A percentile compares a stretch with the other conserved stretches of the same genome.
These are phyloP conservation scores for Amphiprion clarkii DNA, from an alignment of 2,797 vertebrate genomes.

Conservation along the genomic window DNA sequence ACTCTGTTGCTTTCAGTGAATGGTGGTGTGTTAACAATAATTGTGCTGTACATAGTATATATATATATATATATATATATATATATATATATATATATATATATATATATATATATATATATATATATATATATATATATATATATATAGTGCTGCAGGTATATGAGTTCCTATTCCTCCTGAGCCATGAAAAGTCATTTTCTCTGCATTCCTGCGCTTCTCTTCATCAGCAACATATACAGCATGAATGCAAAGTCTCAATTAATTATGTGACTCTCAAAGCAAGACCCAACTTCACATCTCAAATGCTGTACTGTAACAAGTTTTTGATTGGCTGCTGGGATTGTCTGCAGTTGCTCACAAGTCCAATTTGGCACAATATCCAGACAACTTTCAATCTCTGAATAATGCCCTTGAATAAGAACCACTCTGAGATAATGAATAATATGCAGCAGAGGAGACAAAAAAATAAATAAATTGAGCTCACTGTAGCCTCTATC, in stretches of 20 bases:
- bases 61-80: no score
- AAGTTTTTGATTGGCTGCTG: constrained; percentile 35
- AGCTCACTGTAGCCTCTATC: constrained; percentile 32
- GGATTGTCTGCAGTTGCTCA: constrained; percentile 29
- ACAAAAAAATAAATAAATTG: constrained; percentile 46
- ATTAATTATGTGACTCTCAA: constrained; percentile 46
- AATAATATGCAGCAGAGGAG: constrained; percentile 55
- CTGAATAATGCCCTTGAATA: constrained; percentile 57
- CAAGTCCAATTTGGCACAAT: constrained; percentile 51
- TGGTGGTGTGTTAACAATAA: no score
- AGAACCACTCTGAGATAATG: constrained; percentile 60
- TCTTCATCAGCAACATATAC: constrained; percentile 8
- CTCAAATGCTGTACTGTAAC: constrained; percentile 17
- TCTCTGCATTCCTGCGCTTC: not conserved
- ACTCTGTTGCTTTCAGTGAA: no score
- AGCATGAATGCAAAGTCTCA: constrained; percentile 30
- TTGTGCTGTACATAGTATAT: no score
- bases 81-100: no score
- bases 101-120: not conserved
- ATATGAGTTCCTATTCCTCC: not conserved
- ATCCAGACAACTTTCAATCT: constrained; percentile 43
- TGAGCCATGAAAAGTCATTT: not conserved
- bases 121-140: no score
- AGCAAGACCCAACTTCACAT: constrained; percentile 20
- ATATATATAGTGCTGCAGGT: not conserved